Conservation (phyloP, 2,888 invertebrate species). For the Thymelicus sylvestris region DNA sequence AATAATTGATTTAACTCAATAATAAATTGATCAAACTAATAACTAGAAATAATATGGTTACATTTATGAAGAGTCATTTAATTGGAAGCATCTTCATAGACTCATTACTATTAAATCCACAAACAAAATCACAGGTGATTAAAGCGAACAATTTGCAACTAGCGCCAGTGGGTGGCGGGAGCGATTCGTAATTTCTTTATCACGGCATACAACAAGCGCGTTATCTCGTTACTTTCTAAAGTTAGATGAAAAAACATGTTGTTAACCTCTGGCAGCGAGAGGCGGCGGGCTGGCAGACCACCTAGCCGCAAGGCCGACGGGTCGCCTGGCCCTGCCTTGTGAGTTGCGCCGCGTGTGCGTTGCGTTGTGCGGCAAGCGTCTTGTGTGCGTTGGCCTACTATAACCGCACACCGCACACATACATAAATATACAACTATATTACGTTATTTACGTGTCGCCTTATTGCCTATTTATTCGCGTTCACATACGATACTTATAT, state of each 20-base stretch:
- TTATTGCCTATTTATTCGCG: background rate
- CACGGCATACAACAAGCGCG: slow-evolving; percentile 58
- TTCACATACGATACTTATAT: background rate
- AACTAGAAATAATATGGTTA: too few relatives aligned
- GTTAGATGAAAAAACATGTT: slow-evolving; percentile 79
- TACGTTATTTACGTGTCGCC: slow-evolving; percentile 13
- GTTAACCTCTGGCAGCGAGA: slow-evolving; percentile 81
- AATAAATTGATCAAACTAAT: too few relatives aligned
- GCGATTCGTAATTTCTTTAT: slow-evolving; percentile 49
- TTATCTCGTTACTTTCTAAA: slow-evolving; percentile 81
- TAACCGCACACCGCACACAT: slow-evolving; percentile 35
- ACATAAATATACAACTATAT: slow-evolving; percentile 21
- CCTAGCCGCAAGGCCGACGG: slow-evolving; percentile 68
- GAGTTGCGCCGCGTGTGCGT: slow-evolving; percentile 17
- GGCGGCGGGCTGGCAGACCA: slow-evolving; percentile 55
- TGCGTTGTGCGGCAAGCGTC: slow-evolving; percentile 28
- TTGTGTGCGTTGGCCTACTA: slow-evolving; percentile 46
- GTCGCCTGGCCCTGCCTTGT: slow-evolving; percentile 58
- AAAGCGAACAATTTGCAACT: slow-evolving; percentile 10
- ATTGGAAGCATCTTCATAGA: too few relatives aligned
- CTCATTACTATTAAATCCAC: too few relatives aligned
- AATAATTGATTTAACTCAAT: too few relatives aligned
- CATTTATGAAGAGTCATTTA: too few relatives aligned
- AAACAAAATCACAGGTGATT: background rate
- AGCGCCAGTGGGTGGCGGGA: slow-evolving; percentile 18